Conservation (phyloP, 92 coral and sea anemone species). For the Zoanthus gigantus region DNA sequence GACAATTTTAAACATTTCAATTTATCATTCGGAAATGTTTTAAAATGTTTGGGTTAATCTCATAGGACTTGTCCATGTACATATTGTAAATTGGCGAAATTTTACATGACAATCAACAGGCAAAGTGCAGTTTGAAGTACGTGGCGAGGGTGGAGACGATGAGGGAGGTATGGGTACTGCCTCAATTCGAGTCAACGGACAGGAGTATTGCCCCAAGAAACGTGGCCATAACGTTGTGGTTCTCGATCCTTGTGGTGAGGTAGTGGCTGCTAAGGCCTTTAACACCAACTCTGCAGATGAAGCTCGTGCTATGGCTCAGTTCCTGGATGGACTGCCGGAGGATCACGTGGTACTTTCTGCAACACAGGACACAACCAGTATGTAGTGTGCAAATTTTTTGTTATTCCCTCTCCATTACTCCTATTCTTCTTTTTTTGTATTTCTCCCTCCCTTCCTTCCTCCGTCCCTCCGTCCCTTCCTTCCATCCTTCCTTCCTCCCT, state of each 20-base stretch:
- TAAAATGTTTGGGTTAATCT: too few relatives aligned
- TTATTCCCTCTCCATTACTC: too few relatives aligned
- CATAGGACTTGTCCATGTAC: too few relatives aligned
- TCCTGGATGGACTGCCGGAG: conserved; percentile 88
- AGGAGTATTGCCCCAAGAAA: conserved; percentile 91
- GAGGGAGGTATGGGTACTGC: conserved; percentile 97
- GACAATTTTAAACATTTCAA: too few relatives aligned
- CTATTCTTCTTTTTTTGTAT: too few relatives aligned
- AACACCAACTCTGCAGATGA: conserved; percentile 89
- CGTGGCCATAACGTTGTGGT: conserved; percentile 95
- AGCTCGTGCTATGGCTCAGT: conserved; percentile 87
- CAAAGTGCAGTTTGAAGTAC: conserved; percentile 91
- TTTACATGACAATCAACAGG: conserved; percentile 59
- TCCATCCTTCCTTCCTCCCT: too few relatives aligned
- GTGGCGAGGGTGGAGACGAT: conserved; percentile 97
- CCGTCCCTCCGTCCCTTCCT: too few relatives aligned
- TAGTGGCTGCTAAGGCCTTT: conserved; percentile 81
- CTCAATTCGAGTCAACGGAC: conserved; percentile 91
- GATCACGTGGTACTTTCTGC: conserved; percentile 98
- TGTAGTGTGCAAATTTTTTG: neutral
- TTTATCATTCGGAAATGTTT: too few relatives aligned
- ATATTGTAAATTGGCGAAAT: too few relatives aligned
- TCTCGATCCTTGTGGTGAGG: conserved; percentile 95
- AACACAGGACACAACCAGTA: conserved; percentile 84
- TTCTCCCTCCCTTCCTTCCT: too few relatives aligned